A percentile compares a stretch with the other conserved stretches of the same genome.
Conservation (phyloP, 2,888 invertebrate genomes). For the Orthosia gothica region DNA sequence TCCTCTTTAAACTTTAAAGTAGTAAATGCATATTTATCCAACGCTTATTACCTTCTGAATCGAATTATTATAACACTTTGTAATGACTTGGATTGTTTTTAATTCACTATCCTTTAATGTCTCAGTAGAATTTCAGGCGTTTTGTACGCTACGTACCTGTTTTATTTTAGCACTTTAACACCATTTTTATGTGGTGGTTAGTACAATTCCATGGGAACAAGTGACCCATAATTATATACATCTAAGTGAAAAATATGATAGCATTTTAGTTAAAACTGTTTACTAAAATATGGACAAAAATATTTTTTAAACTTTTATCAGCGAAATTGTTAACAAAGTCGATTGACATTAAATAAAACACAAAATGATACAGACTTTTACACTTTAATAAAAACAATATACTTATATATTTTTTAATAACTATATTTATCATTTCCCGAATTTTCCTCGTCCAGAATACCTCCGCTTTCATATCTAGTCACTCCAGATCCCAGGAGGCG, state of each 20-base stretch:
- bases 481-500: too few species aligned
- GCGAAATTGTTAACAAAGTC: too few species aligned
- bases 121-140: background rate
- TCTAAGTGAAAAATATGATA: background rate
- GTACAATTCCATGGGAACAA: background rate
- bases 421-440: too few species aligned
- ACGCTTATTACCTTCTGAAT: constrained; percentile 46
- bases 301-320: too few species aligned
- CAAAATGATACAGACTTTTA: too few species aligned
- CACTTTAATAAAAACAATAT: too few species aligned
- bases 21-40: constrained; percentile 58
- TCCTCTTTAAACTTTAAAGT: constrained; percentile 45
- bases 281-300: too few species aligned
- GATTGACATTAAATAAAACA: too few species aligned
- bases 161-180: background rate
- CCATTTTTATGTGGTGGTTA: background rate
- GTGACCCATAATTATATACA: background rate
- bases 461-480: too few species aligned
- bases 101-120: constrained; percentile 19
- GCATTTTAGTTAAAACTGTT: constrained; percentile 1
- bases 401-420: too few species aligned
- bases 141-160: background rate
- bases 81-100: constrained; percentile 42
- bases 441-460: too few species aligned
- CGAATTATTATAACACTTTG: constrained; percentile 52